phyloP scores from a whole-genome alignment of 2,888 invertebrate genomes.

The Busseola fusca region DNA sequence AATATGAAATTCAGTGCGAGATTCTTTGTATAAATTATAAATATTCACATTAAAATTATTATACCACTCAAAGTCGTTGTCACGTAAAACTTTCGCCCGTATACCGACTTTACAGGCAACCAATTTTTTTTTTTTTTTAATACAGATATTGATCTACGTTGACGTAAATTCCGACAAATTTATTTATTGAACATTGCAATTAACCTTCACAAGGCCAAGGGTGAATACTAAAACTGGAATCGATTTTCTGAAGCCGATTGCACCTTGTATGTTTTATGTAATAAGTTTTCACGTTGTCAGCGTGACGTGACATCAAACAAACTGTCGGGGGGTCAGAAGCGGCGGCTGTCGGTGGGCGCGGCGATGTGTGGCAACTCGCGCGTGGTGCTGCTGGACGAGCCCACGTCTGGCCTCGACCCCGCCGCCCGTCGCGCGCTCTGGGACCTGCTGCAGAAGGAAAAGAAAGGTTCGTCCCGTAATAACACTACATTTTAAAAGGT shows the following conservation, averaged over 20 bases:
- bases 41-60: too few species aligned
- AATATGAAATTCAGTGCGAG: too few species aligned
- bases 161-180: constrained; percentile 1
- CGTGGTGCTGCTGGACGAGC: constrained; percentile 93
- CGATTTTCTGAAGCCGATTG: not conserved
- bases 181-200: constrained; percentile 12
- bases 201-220: not conserved
- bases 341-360: constrained; percentile 96
- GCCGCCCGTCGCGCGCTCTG: constrained; percentile 96
- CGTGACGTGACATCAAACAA: constrained; percentile 88
- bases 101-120: too few species aligned
- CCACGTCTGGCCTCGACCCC: constrained; percentile 97
- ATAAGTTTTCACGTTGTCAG: constrained; percentile 69
- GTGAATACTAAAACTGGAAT: not conserved
- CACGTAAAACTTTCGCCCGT: too few species aligned
- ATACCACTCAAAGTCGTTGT: too few species aligned
- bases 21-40: too few species aligned
- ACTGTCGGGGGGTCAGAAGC: constrained; percentile 98
- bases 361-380: constrained; percentile 96
- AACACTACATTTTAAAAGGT: not conserved
- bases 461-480: constrained; percentile 78
- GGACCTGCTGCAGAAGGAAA: constrained; percentile 94
- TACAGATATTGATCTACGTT: constrained; percentile 1
- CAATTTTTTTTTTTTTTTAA: constrained; percentile 12
- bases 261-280: not conserved